phyloP scores from a whole-genome alignment of 2,113 vertebrate species.

The Antigone vipio region DNA sequence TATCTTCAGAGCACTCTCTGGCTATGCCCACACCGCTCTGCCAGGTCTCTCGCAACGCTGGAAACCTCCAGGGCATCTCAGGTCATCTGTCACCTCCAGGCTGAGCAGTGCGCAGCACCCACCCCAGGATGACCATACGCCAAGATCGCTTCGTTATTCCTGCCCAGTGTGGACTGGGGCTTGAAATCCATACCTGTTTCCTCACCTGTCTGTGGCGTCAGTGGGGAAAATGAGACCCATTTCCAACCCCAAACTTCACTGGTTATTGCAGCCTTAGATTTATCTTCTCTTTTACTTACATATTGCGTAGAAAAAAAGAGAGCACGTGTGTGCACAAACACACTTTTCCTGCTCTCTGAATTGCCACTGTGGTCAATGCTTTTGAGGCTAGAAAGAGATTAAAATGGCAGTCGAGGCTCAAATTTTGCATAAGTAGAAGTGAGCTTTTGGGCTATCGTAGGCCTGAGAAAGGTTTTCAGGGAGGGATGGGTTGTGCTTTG shows the following conservation, averaged over 20 bases:
- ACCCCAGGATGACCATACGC: background rate
- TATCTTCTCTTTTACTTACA: background rate
- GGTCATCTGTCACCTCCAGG: background rate
- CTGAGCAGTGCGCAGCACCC: background rate
- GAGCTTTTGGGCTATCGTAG: background rate
- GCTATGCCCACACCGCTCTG: background rate
- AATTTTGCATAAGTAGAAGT: background rate
- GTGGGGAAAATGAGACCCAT: background rate
- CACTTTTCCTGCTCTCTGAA: background rate
- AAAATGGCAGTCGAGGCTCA: background rate
- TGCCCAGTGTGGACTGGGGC: background rate
- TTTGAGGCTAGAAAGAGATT: background rate
- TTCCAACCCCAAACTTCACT: background rate
- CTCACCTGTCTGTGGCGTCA: background rate
- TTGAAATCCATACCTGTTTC: background rate
- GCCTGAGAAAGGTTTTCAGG: background rate
- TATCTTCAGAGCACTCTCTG: background rate
- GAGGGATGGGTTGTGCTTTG: background rate
- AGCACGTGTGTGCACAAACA: rapidly evolving
- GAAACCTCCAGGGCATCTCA: background rate
- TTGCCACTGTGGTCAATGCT: background rate
- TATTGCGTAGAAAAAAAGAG: background rate
- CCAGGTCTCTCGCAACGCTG: background rate
- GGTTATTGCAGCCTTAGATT: background rate
- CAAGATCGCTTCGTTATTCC: background rate